Evolutionary conservation across 2,888 invertebrate species (phyloP).

Genomic region (Mesorhabditis spiculigera): DNA sequence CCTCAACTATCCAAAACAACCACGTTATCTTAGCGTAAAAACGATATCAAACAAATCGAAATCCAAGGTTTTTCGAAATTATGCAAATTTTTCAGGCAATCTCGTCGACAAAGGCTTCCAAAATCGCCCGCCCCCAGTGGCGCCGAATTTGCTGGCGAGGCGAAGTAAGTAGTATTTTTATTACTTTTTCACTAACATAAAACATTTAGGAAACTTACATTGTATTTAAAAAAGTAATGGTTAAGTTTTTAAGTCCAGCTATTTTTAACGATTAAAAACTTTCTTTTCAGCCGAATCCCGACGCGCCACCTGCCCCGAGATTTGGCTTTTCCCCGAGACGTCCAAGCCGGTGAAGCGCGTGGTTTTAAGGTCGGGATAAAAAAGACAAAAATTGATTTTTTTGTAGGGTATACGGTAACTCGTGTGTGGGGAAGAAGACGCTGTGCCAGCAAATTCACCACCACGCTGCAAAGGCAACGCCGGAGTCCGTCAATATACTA

Average conservation of each 20-base stretch:
- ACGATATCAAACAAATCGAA: too few species aligned
- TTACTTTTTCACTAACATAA: too few species aligned
- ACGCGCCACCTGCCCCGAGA: slow-evolving; percentile 55
- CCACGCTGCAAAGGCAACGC: slow-evolving; percentile 35
- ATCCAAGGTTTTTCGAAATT: background rate
- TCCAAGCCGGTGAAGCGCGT: slow-evolving; percentile 20
- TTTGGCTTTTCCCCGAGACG: slow-evolving; percentile 43
- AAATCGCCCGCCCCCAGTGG: background rate
- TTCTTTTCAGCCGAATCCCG: slow-evolving; percentile 24
- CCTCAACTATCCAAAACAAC: too few species aligned
- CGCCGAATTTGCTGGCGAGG: slow-evolving; percentile 6
- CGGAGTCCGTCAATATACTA: slow-evolving; percentile 8
- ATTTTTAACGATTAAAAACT: background rate
- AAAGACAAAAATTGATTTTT: too few species aligned
- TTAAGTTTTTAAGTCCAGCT: background rate
- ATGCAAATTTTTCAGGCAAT: slow-evolving; percentile 1
- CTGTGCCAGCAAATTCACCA: slow-evolving; percentile 37
- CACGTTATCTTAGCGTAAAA: too few species aligned
- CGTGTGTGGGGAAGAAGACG: slow-evolving; percentile 46
- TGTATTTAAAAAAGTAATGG: background rate
- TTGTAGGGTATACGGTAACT: slow-evolving; percentile 42
- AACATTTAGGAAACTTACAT: too few species aligned
- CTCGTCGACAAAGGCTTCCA: slow-evolving; percentile 1
- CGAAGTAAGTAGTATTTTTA: background rate
- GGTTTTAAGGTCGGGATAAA: slow-evolving; percentile 16